These are phyloP conservation scores for Synanceia verrucosa DNA, from an alignment of 2,797 vertebrate genomes.

Conservation along the genomic window DNA sequence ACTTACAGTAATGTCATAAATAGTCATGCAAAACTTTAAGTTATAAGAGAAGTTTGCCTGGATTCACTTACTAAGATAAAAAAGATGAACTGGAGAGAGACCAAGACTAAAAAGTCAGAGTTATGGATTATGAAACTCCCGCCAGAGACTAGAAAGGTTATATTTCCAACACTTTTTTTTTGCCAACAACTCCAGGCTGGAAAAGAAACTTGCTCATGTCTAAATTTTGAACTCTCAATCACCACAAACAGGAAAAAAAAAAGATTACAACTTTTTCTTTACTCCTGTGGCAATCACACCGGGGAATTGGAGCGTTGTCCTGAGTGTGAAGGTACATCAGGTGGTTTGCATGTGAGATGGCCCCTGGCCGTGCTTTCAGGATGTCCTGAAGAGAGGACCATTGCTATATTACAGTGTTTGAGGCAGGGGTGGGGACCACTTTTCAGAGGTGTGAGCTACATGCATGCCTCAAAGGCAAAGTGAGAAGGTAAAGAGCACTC, in stretches of 20 bases:
- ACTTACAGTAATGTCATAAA: slow-evolving; percentile 70
- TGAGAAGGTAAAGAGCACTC: slow-evolving; percentile 50
- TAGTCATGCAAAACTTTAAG: slow-evolving; percentile 62
- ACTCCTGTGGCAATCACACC: slow-evolving; percentile 21
- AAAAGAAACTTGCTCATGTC: slow-evolving; percentile 43
- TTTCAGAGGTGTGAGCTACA: slow-evolving; percentile 47
- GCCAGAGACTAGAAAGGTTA: slow-evolving; percentile 50
- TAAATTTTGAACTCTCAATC: slow-evolving; percentile 42
- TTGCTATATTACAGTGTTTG: slow-evolving; percentile 22
- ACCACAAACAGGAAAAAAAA: slow-evolving; percentile 3
- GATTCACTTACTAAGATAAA: slow-evolving; percentile 37
- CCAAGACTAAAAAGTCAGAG: slow-evolving; percentile 48
- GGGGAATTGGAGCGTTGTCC: slow-evolving; percentile 31
- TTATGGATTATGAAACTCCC: slow-evolving; percentile 53
- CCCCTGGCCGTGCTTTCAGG: slow-evolving; percentile 51
- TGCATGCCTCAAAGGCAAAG: slow-evolving; percentile 56
- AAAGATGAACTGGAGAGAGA: slow-evolving; percentile 52
- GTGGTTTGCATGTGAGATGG: slow-evolving; percentile 54
- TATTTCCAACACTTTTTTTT: slow-evolving; percentile 41
- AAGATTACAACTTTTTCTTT: slow-evolving; percentile 30
- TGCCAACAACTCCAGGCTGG: slow-evolving; percentile 49
- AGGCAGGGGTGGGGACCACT: slow-evolving; percentile 46
- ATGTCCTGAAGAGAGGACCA: slow-evolving; percentile 51
- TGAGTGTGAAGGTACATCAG: slow-evolving; percentile 35
- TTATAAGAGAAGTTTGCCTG: slow-evolving; percentile 54